Conservation (phyloP, 2,797 vertebrate species). For the Sebastolobus altivelis region DNA sequence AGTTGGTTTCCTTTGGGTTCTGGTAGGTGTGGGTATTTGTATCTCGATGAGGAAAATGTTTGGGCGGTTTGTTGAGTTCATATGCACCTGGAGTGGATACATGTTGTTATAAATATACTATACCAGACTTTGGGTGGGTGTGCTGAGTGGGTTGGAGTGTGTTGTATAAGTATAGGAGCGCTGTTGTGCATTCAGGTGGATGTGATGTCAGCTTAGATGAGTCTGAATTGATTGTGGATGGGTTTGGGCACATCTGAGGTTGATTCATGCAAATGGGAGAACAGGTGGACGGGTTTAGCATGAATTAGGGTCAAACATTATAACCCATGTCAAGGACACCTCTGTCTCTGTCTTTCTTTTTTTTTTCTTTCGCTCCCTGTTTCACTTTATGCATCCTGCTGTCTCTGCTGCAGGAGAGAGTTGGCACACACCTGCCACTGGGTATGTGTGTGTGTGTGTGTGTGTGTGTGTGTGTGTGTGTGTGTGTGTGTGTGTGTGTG, state of each 20-base stretch:
- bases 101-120: slow-evolving; percentile 10
- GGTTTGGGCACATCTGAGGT: background rate
- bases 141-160: slow-evolving; percentile 29
- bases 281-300: background rate
- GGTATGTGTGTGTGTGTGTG: slow-evolving; percentile 1
- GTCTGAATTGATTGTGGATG: slow-evolving; percentile 1
- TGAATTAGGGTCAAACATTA: slow-evolving; percentile 6
- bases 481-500: slow-evolving; percentile 6
- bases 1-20: slow-evolving; percentile 8
- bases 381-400: background rate
- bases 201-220: slow-evolving; percentile 24
- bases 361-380: background rate
- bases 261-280: slow-evolving; percentile 23
- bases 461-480: slow-evolving; percentile 8
- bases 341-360: slow-evolving; percentile 5
- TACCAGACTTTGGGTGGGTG: slow-evolving; percentile 18
- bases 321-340: slow-evolving; percentile 6
- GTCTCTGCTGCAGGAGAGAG: slow-evolving; percentile 34
- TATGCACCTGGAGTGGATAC: slow-evolving; percentile 7
- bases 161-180: slow-evolving; percentile 14
- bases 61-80: slow-evolving; percentile 3
- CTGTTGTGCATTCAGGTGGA: background rate
- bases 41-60: slow-evolving; percentile 10
- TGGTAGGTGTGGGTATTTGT: background rate
- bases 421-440: slow-evolving; percentile 38